These are phyloP conservation scores for Syritta pipiens DNA, from an alignment of 2,888 invertebrate genomes.

Conservation along the genomic window DNA sequence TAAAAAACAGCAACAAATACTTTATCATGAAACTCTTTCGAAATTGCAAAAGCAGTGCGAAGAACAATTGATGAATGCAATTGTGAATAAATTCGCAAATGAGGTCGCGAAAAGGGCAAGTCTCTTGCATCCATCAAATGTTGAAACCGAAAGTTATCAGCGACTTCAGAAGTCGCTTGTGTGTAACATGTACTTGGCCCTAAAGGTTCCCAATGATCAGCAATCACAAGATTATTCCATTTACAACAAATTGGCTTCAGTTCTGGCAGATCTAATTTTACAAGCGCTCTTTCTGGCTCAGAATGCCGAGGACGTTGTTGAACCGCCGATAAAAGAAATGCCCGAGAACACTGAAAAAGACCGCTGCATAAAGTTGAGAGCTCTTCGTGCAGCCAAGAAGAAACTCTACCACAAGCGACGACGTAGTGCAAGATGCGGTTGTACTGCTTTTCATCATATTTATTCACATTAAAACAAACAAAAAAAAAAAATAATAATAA, in stretches of 20 bases:
- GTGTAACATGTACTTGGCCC: slow-evolving; percentile 41
- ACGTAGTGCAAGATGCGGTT: background rate
- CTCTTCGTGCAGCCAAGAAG: slow-evolving; percentile 31
- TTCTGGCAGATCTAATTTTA: slow-evolving; percentile 39
- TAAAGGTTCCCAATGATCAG: slow-evolving; percentile 18
- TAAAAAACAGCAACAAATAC: slow-evolving; percentile 34
- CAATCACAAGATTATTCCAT: slow-evolving; percentile 24
- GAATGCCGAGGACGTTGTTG: background rate
- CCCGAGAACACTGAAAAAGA: slow-evolving; percentile 9
- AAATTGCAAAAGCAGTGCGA: slow-evolving; percentile 52
- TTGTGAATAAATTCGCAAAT: slow-evolving; percentile 44
- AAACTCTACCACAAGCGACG: background rate
- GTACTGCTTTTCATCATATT: slow-evolving; percentile 13
- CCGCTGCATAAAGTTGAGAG: slow-evolving; percentile 10
- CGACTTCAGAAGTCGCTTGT: slow-evolving; percentile 39
- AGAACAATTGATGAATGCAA: slow-evolving; percentile 42
- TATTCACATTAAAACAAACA: slow-evolving; percentile 17
- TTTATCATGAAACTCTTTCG: slow-evolving; percentile 33
- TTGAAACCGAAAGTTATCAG: slow-evolving; percentile 40
- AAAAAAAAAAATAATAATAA: slow-evolving; percentile 23
- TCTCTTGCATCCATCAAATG: background rate
- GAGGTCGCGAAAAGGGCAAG: slow-evolving; percentile 14
- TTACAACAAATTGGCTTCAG: slow-evolving; percentile 40
- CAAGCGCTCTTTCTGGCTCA: slow-evolving; percentile 43
- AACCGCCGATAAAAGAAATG: background rate